phyloP scores from a whole-genome alignment of 2,113 vertebrate genomes.

The Sisor rabdophorus region DNA sequence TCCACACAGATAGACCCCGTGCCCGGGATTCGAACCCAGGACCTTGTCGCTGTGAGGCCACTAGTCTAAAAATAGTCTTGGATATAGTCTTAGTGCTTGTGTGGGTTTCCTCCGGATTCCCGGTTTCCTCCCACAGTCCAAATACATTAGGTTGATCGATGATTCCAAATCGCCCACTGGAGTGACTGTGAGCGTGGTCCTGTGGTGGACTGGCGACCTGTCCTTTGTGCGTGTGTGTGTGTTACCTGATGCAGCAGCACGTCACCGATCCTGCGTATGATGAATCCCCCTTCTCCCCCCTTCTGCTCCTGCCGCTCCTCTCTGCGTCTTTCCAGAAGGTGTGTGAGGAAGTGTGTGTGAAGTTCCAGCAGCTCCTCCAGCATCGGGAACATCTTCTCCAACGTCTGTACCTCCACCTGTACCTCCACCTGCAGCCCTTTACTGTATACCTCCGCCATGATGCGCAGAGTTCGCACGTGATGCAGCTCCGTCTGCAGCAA shows the following conservation, averaged over 20 bases:
- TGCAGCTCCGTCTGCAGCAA: constrained; percentile 92
- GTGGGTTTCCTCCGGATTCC: too few relatives aligned
- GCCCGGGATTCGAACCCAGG: too few relatives aligned
- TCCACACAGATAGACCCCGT: too few relatives aligned
- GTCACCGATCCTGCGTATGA: constrained; percentile 82
- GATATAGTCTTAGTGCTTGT: too few relatives aligned
- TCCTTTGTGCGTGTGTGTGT: not conserved
- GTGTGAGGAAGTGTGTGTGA: constrained; percentile 81
- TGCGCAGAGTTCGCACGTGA: constrained; percentile 85
- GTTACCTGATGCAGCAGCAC: constrained; percentile 80
- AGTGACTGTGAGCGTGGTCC: too few relatives aligned
- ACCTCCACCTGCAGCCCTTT: constrained; percentile 82
- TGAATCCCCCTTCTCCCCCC: constrained; percentile 75
- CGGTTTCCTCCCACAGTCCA: too few relatives aligned
- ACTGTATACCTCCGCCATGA: constrained; percentile 88
- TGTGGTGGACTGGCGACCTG: not conserved
- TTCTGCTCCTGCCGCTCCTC: constrained; percentile 59
- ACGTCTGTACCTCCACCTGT: constrained; percentile 75
- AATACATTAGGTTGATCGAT: too few relatives aligned
- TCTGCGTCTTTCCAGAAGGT: constrained; percentile 81
- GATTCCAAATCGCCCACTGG: too few relatives aligned
- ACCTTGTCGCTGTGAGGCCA: too few relatives aligned
- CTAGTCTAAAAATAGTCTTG: too few relatives aligned
- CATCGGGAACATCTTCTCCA: constrained; percentile 86
- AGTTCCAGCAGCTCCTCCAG: constrained; percentile 82